Evolutionary conservation across 2,113 vertebrate species (phyloP).

Genomic region (Urocynchramus pylzowi): DNA sequence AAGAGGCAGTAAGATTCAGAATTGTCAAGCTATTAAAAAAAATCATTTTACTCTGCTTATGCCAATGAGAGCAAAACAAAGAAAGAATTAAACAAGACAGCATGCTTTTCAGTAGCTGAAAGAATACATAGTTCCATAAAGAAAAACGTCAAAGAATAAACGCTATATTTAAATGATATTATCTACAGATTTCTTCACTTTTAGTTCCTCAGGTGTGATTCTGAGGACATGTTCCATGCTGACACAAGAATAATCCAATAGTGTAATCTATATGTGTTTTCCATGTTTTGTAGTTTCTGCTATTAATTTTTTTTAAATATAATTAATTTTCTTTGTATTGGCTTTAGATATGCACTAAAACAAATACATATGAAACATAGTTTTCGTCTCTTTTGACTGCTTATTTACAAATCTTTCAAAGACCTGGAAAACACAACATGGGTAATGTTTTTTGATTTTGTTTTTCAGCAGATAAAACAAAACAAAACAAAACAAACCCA

Average conservation of each 20-base stretch:
- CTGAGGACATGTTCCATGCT: neutral
- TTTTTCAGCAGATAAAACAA: neutral
- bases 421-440: neutral
- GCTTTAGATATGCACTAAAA: neutral
- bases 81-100: neutral
- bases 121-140: neutral
- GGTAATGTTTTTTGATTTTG: neutral
- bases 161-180: neutral
- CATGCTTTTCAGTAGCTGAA: neutral
- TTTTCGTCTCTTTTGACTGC: neutral
- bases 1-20: neutral
- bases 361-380: neutral
- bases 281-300: neutral
- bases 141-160: neutral
- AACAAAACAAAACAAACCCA: neutral
- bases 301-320: neutral
- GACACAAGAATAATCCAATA: neutral
- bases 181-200: neutral
- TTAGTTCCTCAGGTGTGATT: neutral
- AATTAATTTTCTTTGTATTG: neutral
- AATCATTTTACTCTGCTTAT: neutral
- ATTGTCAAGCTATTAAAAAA: neutral
- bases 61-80: neutral
- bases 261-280: neutral
- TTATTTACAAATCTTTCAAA: neutral